A percentile compares a stretch with the other conserved stretches of the same genome.
Evolutionary conservation across 2,888 invertebrate species (phyloP).

Genomic region (Meteorus cinctellus): DNA sequence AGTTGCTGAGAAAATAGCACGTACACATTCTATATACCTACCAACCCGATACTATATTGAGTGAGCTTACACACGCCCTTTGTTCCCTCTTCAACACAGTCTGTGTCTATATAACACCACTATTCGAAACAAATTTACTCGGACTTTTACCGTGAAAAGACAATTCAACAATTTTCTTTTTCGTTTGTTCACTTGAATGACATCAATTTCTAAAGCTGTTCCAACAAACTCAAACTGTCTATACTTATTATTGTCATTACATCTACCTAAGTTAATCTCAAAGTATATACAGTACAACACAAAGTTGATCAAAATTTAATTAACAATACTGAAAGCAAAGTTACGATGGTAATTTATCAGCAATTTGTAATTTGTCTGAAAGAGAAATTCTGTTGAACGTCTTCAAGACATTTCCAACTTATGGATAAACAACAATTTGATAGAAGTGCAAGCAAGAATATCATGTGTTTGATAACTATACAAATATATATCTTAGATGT

Average conservation of each 20-base stretch:
- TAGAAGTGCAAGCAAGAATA: neutral
- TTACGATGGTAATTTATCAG: neutral
- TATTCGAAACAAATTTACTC: neutral
- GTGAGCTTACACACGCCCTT: neutral
- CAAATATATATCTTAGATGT: neutral
- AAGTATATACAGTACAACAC: neutral
- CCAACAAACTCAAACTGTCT: neutral
- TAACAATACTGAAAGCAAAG: neutral
- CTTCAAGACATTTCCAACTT: neutral
- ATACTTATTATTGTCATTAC: neutral
- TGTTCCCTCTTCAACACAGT: neutral
- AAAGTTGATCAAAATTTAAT: neutral
- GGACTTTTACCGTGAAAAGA: constrained; percentile 5
- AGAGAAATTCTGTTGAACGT: neutral
- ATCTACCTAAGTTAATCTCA: neutral
- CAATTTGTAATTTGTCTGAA: neutral
- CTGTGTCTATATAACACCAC: neutral
- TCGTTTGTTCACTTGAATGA: constrained; percentile 37
- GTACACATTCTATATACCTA: constrained; percentile 61
- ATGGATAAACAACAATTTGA: constrained; percentile 8
- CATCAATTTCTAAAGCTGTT: constrained; percentile 20
- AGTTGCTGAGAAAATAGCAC: constrained; percentile 66
- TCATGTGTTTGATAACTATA: neutral
- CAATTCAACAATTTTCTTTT: constrained; percentile 49
- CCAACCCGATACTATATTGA: constrained; percentile 49